Evolutionary conservation across 92 coral and sea anemone species (phyloP).

Genomic region (Epizoanthus stellaris): DNA sequence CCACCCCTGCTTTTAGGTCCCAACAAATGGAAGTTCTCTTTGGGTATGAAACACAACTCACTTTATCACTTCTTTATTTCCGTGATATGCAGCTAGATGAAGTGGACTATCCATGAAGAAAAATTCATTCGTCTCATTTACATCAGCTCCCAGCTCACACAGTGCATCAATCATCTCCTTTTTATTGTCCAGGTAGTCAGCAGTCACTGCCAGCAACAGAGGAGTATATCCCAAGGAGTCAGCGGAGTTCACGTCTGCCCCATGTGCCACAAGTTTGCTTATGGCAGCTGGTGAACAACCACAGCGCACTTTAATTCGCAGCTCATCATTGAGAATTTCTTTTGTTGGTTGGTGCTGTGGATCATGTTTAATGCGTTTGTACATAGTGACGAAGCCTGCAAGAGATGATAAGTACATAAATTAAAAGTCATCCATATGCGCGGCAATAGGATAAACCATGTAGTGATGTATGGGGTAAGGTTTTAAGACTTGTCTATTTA

Average conservation of each 20-base stretch:
- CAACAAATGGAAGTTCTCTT: no score
- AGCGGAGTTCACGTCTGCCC: conserved; percentile 73
- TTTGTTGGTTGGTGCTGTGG: conserved; percentile 34
- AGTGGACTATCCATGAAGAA: conserved; percentile 84
- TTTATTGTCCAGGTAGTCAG: conserved; percentile 39
- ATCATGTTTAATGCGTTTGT: conserved; percentile 48
- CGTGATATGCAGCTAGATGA: conserved; percentile 73
- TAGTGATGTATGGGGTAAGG: no score
- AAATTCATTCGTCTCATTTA: conserved; percentile 70
- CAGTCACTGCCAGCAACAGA: conserved; percentile 61
- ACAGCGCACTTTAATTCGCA: conserved; percentile 63
- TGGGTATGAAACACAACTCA: not conserved
- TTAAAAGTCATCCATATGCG: no score
- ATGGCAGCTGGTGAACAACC: conserved; percentile 47
- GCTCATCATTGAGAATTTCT: conserved; percentile 51
- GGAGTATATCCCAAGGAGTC: conserved; percentile 77
- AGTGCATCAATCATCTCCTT: conserved; percentile 46
- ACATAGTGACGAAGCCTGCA: not conserved
- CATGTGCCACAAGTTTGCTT: conserved; percentile 61
- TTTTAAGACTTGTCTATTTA: no score
- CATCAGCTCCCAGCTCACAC: conserved; percentile 89
- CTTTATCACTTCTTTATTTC: not conserved
- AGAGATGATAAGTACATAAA: not conserved
- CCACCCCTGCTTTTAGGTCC: no score
- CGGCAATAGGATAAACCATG: no score